Evolutionary conservation across 1,140 invertebrate species (phyloP).

Genomic region (Proctacanthus coquilletti): DNA sequence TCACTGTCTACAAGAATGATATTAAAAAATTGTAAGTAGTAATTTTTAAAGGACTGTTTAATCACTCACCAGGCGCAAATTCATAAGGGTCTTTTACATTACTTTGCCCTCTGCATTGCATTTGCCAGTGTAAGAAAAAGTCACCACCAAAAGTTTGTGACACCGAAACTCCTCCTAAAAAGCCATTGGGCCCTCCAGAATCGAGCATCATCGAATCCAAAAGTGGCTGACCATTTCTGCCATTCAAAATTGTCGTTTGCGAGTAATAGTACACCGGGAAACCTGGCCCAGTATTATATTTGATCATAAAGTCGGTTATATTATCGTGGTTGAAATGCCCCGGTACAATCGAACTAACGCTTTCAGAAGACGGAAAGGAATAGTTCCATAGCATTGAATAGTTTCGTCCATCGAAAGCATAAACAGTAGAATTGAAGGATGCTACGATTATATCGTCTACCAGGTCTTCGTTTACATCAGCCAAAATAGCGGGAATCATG

Average conservation of each 20-base stretch:
- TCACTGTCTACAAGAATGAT: constrained; percentile 35
- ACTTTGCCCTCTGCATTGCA: constrained; percentile 21
- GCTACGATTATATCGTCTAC: constrained; percentile 56
- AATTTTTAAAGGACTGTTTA: constrained; percentile 19
- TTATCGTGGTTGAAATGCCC: constrained; percentile 69
- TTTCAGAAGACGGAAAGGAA: constrained; percentile 43
- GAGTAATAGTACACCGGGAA: constrained; percentile 66
- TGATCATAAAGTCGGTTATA: constrained; percentile 69
- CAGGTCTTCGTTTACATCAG: constrained; percentile 59
- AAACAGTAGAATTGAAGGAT: constrained; percentile 54
- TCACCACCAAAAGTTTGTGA: constrained; percentile 28
- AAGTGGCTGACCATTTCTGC: constrained; percentile 45
- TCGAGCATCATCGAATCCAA: constrained; percentile 47
- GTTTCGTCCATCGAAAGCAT: constrained; percentile 54
- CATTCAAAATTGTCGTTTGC: constrained; percentile 50
- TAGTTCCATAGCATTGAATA: constrained; percentile 57
- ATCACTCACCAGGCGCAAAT: constrained; percentile 42
- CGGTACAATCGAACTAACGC: constrained; percentile 57
- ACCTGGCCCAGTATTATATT: constrained; percentile 57
- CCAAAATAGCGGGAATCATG: constrained; percentile 50
- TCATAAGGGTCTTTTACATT: constrained; percentile 47
- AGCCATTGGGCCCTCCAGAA: constrained; percentile 43
- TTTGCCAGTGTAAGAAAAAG: constrained; percentile 28
- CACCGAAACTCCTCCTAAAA: constrained; percentile 24
- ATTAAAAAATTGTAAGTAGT: constrained; percentile 5